A percentile compares a stretch with the other conserved stretches of the same genome.
phyloP scores from a whole-genome alignment of 2,113 vertebrate genomes.

The Lamprotornis superbus region DNA sequence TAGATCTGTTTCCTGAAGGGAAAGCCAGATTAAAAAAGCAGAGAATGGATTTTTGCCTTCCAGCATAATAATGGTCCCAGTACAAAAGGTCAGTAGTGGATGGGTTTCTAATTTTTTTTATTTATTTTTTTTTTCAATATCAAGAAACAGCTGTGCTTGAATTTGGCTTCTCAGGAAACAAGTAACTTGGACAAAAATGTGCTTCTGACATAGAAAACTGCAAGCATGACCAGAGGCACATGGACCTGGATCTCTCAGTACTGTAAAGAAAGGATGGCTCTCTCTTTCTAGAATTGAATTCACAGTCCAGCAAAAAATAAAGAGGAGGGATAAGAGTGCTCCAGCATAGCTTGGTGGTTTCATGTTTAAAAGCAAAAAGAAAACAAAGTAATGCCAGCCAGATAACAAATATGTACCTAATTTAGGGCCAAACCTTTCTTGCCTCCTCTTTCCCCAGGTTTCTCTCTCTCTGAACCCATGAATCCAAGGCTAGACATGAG shows the following conservation, averaged over 20 bases:
- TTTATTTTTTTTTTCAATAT: background rate
- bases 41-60: slow-evolving; percentile 1
- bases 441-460: rapidly evolving
- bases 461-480: background rate
- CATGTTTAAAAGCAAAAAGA: background rate
- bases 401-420: background rate
- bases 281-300: background rate
- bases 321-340: background rate
- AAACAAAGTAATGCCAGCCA: background rate
- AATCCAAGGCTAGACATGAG: background rate
- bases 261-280: background rate
- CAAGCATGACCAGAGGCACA: background rate
- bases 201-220: background rate
- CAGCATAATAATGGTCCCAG: background rate
- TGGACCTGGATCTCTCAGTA: background rate
- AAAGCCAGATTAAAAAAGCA: background rate
- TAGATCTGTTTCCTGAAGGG: background rate
- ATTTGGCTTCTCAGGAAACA: background rate
- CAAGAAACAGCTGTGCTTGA: background rate
- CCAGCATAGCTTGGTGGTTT: background rate
- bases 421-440: background rate
- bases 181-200: background rate
- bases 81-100: background rate
- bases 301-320: background rate
- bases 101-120: background rate